Percentiles rank a stretch among this genome's conserved stretches.
These are phyloP conservation scores for Anabacerthia variegaticeps DNA, from an alignment of 2,797 vertebrate species.

Conservation along the genomic window DNA sequence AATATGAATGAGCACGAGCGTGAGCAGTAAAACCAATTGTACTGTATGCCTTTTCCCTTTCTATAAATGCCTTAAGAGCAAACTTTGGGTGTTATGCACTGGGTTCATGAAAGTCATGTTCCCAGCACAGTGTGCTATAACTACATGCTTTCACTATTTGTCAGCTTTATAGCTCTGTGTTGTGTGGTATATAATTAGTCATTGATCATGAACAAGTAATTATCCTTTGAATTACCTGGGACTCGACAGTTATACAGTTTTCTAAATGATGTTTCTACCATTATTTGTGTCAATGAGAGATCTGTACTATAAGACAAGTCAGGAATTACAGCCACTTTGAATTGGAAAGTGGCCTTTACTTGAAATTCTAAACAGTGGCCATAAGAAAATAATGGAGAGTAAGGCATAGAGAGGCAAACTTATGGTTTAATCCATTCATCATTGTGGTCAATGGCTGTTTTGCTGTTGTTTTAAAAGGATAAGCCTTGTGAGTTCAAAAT, in stretches of 20 bases:
- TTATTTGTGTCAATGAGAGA: slow-evolving; percentile 31
- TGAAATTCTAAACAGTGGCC: neutral
- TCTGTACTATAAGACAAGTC: neutral
- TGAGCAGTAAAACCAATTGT: slow-evolving; percentile 68
- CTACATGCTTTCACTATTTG: slow-evolving; percentile 8
- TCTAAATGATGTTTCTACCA: slow-evolving; percentile 19
- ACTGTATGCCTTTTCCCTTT: neutral
- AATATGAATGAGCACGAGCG: slow-evolving; percentile 66
- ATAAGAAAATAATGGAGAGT: neutral
- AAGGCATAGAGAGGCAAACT: neutral
- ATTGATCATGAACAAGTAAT: slow-evolving; percentile 58
- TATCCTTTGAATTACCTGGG: slow-evolving; percentile 48
- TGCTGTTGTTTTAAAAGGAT: neutral
- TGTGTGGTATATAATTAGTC: slow-evolving; percentile 15
- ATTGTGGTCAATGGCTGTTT: neutral
- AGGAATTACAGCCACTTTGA: slow-evolving; percentile 22
- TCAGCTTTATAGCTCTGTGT: slow-evolving; percentile 36
- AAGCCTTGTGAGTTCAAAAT: neutral
- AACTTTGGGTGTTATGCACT: neutral
- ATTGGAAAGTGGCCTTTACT: slow-evolving; percentile 8
- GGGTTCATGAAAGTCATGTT: slow-evolving; percentile 46
- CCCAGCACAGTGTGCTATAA: neutral
- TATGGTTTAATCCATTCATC: neutral
- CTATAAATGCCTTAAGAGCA: neutral
- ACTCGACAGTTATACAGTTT: slow-evolving; percentile 24